Base-by-base conservation (phyloP, 2,797 vertebrate species). In the Lophius americanus region DNA sequence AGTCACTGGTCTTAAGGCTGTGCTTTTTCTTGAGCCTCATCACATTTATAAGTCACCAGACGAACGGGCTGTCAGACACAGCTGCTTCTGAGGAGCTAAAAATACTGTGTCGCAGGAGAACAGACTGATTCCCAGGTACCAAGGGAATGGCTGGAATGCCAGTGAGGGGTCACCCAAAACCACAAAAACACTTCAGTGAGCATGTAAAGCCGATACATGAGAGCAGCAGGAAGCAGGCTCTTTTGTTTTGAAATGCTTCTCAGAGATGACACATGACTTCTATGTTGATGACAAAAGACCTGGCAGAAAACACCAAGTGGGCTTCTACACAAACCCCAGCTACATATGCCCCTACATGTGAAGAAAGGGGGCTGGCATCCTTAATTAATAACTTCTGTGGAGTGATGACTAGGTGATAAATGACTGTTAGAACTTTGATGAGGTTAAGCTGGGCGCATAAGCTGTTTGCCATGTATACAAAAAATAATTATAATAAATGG, bases 61-160 rank as follows among this genome's bases (percentile, higher is more conserved):
- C 41, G 4, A 43, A 41, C 11, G 36, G 53, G 14, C 68, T 33
- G 66, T 71, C 50, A 50, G 50, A 75, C 67, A 70, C 87, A 89
- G 84, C 81, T 87, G 86, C 73, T 77, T 74, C 75, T 69, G 47
- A 56, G 60, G 60, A 50, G n/a, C 86, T 89, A 89, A 86, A 89
- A 90, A 91, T 91, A 91, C 50, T 58, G 51, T 0, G 41, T 12
- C 6, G 47, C 51, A 80, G 73, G 51, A 85, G 79, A 80, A 81
- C 69, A 81, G 76, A 78, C 69, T 65, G 56, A 51, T 73, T 91
- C 86, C 82, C 90, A 93, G 91, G 91, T 92, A 89, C 77, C 83
- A 80, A 85, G 84, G 86, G 86, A 85, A 88, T 83, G 76, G 52
- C 70, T 75, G 80, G 86, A 89, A 91, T 86, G 82, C 73, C 64